Evolutionary conservation across 1,140 invertebrate species (phyloP).

Genomic region (Parasteatoda tepidariorum): DNA sequence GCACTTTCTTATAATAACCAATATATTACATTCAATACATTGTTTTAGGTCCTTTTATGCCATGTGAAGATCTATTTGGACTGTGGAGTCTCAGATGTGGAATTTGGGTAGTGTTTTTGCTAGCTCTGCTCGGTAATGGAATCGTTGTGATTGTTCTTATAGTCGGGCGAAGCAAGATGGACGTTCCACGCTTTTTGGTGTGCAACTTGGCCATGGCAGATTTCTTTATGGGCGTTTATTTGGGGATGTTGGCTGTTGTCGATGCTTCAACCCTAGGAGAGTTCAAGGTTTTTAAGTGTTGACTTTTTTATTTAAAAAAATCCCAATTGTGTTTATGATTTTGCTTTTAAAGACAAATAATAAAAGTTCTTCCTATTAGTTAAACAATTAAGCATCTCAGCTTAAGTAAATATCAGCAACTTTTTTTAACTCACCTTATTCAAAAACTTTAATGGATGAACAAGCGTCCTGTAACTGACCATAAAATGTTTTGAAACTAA

Average conservation of each 20-base stretch:
- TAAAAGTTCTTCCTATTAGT: no score
- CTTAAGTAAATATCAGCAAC: no score
- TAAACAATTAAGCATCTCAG: no score
- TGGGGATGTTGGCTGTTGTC: constrained; percentile 93
- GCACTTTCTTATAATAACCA: no score
- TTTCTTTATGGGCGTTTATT: constrained; percentile 96
- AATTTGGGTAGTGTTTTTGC: constrained; percentile 96
- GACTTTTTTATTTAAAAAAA: background rate
- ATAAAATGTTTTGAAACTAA: no score
- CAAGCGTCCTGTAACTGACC: no score
- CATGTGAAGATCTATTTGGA: constrained; percentile 95
- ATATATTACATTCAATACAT: background rate
- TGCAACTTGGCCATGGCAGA: constrained; percentile 95
- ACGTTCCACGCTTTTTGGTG: constrained; percentile 94
- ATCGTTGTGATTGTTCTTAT: constrained; percentile 95
- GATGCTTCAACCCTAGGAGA: constrained; percentile 95
- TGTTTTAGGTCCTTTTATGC: constrained; percentile 86
- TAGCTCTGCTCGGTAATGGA: constrained; percentile 95
- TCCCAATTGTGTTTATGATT: no score
- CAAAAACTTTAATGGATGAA: no score
- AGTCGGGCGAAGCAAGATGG: constrained; percentile 92
- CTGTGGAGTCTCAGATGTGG: constrained; percentile 98
- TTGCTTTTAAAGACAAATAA: no score
- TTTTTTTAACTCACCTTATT: no score
- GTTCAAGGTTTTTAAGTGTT: constrained; percentile 74